phyloP scores from a whole-genome alignment of 1,140 invertebrate genomes.

The Lepidurus packardi region DNA sequence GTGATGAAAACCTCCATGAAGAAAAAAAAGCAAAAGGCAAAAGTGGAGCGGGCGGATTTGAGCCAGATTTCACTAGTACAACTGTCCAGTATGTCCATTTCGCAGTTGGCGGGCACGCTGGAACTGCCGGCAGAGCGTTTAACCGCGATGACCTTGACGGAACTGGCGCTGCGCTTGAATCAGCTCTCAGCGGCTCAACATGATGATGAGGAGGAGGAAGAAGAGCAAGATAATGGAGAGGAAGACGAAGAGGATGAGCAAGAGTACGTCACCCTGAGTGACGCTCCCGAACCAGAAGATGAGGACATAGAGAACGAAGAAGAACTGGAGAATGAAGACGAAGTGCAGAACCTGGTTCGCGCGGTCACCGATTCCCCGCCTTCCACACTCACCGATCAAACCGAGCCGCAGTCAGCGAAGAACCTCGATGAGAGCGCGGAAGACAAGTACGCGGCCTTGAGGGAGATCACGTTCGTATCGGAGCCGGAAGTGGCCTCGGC shows the following conservation, averaged over 20 bases:
- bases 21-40: slow-evolving; percentile 14
- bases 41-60: slow-evolving; percentile 43
- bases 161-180: slow-evolving; percentile 67
- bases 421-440: background rate
- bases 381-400: background rate
- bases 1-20: background rate
- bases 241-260: slow-evolving; percentile 33
- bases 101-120: slow-evolving; percentile 66
- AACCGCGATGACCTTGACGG: slow-evolving; percentile 75
- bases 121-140: slow-evolving; percentile 66
- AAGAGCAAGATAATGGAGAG: slow-evolving; percentile 33
- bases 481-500: slow-evolving; percentile 41
- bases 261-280: slow-evolving; percentile 34
- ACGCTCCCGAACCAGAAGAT: slow-evolving; percentile 31
- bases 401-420: background rate
- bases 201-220: slow-evolving; percentile 10
- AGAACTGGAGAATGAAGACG: slow-evolving; percentile 37
- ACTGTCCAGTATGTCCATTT: slow-evolving; percentile 69
- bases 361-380: background rate
- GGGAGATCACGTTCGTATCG: slow-evolving; percentile 58
- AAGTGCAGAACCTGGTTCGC: slow-evolving; percentile 46
- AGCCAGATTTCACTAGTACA: slow-evolving; percentile 68
- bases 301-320: slow-evolving; percentile 5
- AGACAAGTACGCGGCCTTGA: slow-evolving; percentile 62
- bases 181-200: slow-evolving; percentile 33